A percentile compares a stretch with the other conserved stretches of the same genome.
Conservation (phyloP, 2,797 vertebrate genomes). For the Eulemur mongoz region DNA sequence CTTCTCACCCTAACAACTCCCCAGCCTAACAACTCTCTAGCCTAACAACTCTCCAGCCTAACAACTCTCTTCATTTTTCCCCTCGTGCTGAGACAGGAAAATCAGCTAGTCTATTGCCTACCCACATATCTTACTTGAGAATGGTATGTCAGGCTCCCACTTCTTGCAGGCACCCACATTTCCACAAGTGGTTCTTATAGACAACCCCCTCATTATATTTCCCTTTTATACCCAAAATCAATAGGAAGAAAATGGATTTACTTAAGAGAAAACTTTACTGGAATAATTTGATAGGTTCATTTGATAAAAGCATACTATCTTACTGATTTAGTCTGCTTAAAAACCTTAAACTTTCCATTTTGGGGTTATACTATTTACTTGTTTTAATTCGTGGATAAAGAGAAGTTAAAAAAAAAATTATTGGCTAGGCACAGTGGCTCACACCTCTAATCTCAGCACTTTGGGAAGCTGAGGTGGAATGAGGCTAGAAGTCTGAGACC, state of each 20-base stretch:
- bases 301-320: background rate
- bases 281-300: background rate
- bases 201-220: background rate
- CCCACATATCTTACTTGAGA: rapidly evolving
- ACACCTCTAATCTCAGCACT: too few relatives aligned
- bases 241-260: background rate
- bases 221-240: background rate
- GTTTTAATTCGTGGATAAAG: background rate
- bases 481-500: too few relatives aligned
- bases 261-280: background rate
- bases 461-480: too few relatives aligned
- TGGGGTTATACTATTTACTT: background rate
- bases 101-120: rapidly evolving
- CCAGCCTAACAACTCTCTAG: background rate
- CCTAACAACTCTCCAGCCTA: background rate
- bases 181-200: background rate
- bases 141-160: background rate
- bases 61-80: background rate
- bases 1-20: background rate
- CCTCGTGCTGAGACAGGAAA: background rate
- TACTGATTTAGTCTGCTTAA: background rate
- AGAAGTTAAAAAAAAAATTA: background rate
- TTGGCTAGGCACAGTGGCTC: too few relatives aligned
- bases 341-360: background rate
- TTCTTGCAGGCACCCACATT: background rate